Evolutionary conservation across 2,113 vertebrate genomes (phyloP).

Genomic region (Psammodynastes pulverulentus): DNA sequence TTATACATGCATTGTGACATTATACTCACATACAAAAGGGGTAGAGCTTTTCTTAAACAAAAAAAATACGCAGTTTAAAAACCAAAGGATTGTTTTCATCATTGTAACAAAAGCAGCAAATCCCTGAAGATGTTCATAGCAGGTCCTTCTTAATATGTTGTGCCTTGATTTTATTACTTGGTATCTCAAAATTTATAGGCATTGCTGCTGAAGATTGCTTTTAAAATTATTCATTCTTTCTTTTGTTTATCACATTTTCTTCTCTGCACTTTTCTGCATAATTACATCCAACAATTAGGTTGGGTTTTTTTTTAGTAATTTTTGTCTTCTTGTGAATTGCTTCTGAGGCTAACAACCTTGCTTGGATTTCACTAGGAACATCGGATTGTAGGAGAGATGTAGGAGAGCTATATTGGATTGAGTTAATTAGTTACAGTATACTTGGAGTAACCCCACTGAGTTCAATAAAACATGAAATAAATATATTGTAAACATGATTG

Average conservation of each 20-base stretch:
- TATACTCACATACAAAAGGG: background rate
- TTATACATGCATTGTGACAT: background rate
- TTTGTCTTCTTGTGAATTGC: background rate
- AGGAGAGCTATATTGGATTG: background rate
- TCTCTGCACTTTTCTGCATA: background rate
- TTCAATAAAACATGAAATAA: background rate
- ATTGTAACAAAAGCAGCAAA: background rate
- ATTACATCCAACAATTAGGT: background rate
- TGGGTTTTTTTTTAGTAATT: background rate
- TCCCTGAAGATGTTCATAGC: background rate
- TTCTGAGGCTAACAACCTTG: background rate
- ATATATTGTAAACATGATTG: background rate
- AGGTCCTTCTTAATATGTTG: background rate
- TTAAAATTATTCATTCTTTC: background rate
- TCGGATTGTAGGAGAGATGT: background rate
- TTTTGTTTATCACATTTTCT: background rate
- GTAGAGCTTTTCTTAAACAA: background rate
- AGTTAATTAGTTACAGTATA: background rate
- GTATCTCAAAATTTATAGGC: background rate
- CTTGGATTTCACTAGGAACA: background rate
- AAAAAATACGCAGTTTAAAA: background rate
- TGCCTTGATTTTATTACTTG: background rate
- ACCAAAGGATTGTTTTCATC: background rate
- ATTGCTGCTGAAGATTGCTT: background rate
- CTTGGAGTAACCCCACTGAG: background rate